Percentiles rank a stretch among this genome's conserved stretches.
These are phyloP conservation scores for Rhingia rostrata DNA, from an alignment of 2,888 invertebrate genomes.

Conservation along the genomic window DNA sequence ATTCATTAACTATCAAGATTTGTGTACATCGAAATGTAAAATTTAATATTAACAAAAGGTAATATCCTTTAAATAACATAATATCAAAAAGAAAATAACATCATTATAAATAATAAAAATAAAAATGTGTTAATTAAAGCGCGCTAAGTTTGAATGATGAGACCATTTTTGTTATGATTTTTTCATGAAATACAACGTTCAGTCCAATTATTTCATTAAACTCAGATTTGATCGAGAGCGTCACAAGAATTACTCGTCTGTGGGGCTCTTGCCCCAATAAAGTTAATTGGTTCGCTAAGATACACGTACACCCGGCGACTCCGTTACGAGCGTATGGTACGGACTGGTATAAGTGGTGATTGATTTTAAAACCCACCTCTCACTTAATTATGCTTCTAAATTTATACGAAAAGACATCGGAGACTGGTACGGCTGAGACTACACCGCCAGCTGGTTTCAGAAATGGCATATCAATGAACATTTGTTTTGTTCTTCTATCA, in stretches of 20 bases:
- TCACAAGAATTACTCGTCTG: conserved; percentile 23
- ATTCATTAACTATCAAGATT: no score
- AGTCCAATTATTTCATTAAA: conserved; percentile 23
- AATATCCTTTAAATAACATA: no score
- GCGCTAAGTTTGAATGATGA: no score
- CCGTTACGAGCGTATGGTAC: conserved; percentile 54
- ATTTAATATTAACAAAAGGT: no score
- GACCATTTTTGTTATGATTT: neutral
- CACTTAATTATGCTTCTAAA: conserved; percentile 64
- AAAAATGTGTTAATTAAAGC: no score
- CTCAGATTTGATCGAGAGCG: conserved; percentile 28
- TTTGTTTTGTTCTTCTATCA: conserved; percentile 58
- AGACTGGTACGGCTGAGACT: conserved; percentile 72
- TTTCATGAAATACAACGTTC: conserved; percentile 5
- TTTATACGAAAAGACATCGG: conserved; percentile 74
- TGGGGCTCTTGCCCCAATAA: conserved; percentile 63
- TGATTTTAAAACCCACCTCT: conserved; percentile 63
- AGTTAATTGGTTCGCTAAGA: conserved; percentile 52
- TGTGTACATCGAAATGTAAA: no score
- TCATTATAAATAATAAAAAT: no score
- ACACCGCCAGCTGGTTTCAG: conserved; percentile 32
- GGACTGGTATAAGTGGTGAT: conserved; percentile 64
- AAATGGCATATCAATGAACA: conserved; percentile 57
- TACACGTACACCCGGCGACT: conserved; percentile 30
- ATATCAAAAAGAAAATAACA: no score